Percentiles rank a stretch among this genome's conserved stretches.
Evolutionary conservation across 1,140 invertebrate species (phyloP).

Genomic region (Cyphomyrmex costatus): DNA sequence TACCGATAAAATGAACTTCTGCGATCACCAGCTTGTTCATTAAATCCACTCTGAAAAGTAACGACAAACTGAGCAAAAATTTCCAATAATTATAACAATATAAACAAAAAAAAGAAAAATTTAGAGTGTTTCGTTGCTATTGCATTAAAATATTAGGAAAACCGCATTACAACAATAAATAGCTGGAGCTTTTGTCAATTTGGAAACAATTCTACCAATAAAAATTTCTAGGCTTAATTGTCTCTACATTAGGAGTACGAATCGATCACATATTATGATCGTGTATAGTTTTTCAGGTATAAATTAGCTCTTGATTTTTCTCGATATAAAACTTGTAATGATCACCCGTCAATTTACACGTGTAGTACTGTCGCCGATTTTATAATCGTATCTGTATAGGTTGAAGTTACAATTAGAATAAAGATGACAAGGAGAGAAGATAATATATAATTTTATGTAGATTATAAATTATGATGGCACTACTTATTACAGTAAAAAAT

Average conservation of each 20-base stretch:
- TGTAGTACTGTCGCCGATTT: background rate
- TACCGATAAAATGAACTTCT: slow-evolving; percentile 87
- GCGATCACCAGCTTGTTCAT: slow-evolving; percentile 82
- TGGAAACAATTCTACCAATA: background rate
- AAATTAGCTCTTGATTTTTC: too few relatives aligned
- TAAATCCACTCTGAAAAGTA: slow-evolving; percentile 84
- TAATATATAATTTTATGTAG: too few relatives aligned
- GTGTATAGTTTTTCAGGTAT: too few relatives aligned
- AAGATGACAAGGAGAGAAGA: too few relatives aligned
- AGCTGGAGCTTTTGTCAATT: background rate
- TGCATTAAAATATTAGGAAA: background rate
- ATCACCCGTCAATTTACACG: too few relatives aligned
- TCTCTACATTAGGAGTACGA: too few relatives aligned
- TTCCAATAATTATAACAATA: background rate
- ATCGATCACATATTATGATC: too few relatives aligned
- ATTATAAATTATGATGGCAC: too few relatives aligned
- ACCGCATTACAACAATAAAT: background rate
- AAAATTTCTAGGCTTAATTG: background rate
- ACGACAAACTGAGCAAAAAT: background rate
- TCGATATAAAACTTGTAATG: too few relatives aligned
- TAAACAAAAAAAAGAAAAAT: background rate
- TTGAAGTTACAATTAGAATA: background rate
- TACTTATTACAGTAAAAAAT: too few relatives aligned
- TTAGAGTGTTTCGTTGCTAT: background rate
- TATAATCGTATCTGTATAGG: background rate